phyloP scores from a whole-genome alignment of 2,797 vertebrate genomes.

The Clarias laeviceps region DNA sequence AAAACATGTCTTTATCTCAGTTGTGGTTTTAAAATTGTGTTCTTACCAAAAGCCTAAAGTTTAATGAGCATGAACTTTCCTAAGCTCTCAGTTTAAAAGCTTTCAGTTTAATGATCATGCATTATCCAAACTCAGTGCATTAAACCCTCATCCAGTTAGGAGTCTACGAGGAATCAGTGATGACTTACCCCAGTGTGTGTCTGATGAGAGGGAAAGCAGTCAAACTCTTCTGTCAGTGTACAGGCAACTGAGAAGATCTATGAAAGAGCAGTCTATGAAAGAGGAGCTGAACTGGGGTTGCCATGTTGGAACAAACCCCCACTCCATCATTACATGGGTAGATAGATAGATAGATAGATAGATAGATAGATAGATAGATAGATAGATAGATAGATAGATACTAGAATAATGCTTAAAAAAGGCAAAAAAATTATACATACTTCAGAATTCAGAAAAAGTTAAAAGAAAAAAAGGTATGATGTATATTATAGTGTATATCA shows the following conservation, averaged over 20 bases:
- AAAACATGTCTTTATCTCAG: constrained; percentile 1
- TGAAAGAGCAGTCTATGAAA: constrained; percentile 45
- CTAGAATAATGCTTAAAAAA: too few species aligned
- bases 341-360: too few species aligned
- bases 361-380: too few species aligned
- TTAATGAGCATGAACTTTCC: not conserved
- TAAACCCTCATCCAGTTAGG: not conserved
- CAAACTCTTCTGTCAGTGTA: constrained; percentile 29
- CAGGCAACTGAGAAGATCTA: constrained; percentile 25
- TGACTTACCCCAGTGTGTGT: constrained; percentile 32
- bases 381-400: too few species aligned
- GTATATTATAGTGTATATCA: too few species aligned
- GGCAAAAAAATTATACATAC: too few species aligned
- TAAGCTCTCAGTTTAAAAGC: not conserved
- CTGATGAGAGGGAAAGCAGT: constrained; percentile 31
- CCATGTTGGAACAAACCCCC: not conserved
- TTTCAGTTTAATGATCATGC: not conserved
- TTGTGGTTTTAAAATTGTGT: constrained; percentile 6
- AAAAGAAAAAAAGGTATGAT: too few species aligned
- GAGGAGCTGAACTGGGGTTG: constrained; percentile 41
- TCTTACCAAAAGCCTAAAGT: not conserved
- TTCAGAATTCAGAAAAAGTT: too few species aligned
- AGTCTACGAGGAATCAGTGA: not conserved
- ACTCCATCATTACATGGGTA: not conserved
- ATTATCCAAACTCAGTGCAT: not conserved